phyloP scores from a whole-genome alignment of 2,113 vertebrate species.

The Uria lomvia region DNA sequence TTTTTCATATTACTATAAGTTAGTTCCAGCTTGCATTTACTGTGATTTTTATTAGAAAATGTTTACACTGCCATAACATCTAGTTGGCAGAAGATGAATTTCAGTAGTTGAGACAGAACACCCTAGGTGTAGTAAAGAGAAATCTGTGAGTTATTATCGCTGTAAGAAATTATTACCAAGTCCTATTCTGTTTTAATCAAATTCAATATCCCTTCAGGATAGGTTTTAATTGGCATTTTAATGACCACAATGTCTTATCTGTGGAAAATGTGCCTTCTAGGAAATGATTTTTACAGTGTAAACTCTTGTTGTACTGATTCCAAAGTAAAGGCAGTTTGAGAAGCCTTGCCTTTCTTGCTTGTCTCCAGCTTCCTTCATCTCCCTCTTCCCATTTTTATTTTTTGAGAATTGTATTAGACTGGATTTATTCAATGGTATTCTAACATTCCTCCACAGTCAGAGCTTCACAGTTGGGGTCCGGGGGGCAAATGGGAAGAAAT shows the following conservation, averaged over 20 bases:
- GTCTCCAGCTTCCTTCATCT: not conserved
- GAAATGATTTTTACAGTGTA: not conserved
- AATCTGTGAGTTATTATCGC: not conserved
- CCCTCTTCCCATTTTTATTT: not conserved
- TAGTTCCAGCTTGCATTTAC: not conserved
- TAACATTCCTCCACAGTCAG: not conserved
- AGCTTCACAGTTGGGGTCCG: not conserved
- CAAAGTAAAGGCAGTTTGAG: not conserved
- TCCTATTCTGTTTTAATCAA: not conserved
- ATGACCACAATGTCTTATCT: not conserved
- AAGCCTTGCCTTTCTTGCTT: not conserved
- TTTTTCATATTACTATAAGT: not conserved
- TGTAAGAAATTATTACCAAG: not conserved
- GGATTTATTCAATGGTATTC: not conserved
- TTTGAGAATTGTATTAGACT: not conserved
- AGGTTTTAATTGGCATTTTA: not conserved
- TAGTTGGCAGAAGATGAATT: not conserved
- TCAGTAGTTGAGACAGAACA: not conserved
- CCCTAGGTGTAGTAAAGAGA: not conserved
- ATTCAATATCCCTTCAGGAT: not conserved
- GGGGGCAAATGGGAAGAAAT: not conserved
- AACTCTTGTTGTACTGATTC: not conserved
- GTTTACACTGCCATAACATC: not conserved
- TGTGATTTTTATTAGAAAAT: not conserved
- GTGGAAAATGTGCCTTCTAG: not conserved